Base-by-base conservation (phyloP, 2,797 vertebrate genomes). In the Gymnothorax reevesii region DNA sequence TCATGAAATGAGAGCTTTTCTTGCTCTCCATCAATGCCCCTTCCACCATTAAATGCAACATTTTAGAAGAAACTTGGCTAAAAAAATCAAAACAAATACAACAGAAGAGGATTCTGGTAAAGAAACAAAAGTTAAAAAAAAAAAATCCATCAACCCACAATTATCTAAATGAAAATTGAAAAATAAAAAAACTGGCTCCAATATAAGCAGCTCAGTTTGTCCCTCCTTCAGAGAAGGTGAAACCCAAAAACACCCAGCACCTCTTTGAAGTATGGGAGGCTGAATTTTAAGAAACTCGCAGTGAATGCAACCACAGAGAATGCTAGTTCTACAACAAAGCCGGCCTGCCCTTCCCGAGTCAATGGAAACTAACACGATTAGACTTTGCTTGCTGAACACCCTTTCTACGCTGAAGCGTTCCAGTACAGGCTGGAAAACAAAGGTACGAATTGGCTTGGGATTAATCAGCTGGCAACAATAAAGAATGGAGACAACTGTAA, bases 381-480 rank as follows among this genome's bases (percentile, higher is more conserved):
- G 60, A 85, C 57, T 57, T 85, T 64, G 60, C 83, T 89, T 77
- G 87, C 33, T 57, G 84, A 85, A 92, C 88, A 90, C 91, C 88
- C 90, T 88, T 87, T 92, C 90, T 89, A 73, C 73, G 27, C 86
- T 84, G 77, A 87, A 82, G 71, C 71, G 27, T 57, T 87, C 85
- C 89, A 86, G 93, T 84, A 89, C 88, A 1, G 62, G 85, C 88
- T 88, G 79, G 86, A 92, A 90, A 90, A 90, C 87, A 89, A 91
- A 92, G 87, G 87, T 27, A 88, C 75, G 89, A 12, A 8, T 15
- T 42, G 33, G 33, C 86, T 89, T 86, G 84, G 75, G 25, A 83
- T 55, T 13, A 8, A 25, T 57, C n/a, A 57, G 66, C 88, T 88
- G 88, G 89, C 86, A 92, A 91, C 90, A 88, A 85, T 91, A 42